phyloP scores from a whole-genome alignment of 2,113 vertebrate species.

The Mirounga angustirostris region DNA sequence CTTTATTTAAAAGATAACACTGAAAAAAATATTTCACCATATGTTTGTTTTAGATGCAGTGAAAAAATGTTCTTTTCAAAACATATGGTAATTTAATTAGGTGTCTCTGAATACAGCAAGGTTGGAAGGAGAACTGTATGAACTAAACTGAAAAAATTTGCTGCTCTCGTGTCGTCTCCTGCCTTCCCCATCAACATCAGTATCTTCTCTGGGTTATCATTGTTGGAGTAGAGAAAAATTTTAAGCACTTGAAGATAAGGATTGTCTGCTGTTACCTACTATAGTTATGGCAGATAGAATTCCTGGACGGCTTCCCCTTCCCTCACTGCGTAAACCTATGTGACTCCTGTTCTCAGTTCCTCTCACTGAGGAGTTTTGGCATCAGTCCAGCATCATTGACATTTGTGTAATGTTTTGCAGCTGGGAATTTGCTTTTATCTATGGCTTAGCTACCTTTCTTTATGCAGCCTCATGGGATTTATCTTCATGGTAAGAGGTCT shows the following conservation, averaged over 20 bases:
- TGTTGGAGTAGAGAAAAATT: conserved; percentile 64
- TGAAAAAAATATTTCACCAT: conserved; percentile 17
- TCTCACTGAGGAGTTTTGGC: conserved; percentile 74
- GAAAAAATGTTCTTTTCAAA: conserved; percentile 72
- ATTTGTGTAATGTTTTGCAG: conserved; percentile 43
- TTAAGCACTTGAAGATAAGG: conserved; percentile 75
- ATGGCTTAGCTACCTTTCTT: conserved; percentile 59
- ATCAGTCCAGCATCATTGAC: conserved; percentile 59
- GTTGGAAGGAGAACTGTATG: conserved; percentile 56
- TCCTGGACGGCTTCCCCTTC: conserved; percentile 40
- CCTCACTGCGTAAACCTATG: background rate
- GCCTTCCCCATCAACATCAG: background rate
- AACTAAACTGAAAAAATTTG: conserved; percentile 16
- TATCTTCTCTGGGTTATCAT: background rate
- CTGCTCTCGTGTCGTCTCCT: background rate
- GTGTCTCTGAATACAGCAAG: conserved; percentile 64
- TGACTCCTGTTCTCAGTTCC: conserved; percentile 40
- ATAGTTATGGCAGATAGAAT: background rate
- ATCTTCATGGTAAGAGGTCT: conserved; percentile 67
- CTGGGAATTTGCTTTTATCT: conserved; percentile 75
- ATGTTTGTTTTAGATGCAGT: conserved; percentile 67
- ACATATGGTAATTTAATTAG: conserved; percentile 60
- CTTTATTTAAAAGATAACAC: conserved; percentile 47
- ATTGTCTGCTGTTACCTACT: conserved; percentile 26
- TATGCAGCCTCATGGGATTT: conserved; percentile 64